These are phyloP conservation scores for Phymatocera aterrima DNA, from an alignment of 2,888 invertebrate genomes.

Conservation along the genomic window DNA sequence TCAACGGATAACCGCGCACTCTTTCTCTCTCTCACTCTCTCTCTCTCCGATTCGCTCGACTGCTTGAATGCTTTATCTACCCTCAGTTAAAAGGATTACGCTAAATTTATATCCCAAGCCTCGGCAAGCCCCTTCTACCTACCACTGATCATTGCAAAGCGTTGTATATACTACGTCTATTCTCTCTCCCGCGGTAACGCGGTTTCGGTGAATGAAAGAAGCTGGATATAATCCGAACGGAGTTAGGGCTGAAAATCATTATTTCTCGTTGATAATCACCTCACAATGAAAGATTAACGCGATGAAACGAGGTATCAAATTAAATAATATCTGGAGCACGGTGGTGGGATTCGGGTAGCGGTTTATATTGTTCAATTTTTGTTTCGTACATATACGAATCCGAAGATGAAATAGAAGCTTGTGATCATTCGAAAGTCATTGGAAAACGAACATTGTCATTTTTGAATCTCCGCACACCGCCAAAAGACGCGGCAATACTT, in stretches of 20 bases:
- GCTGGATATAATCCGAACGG: not conserved
- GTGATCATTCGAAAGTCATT: not conserved
- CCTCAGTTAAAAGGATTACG: conserved; percentile 43
- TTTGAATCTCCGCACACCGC: not conserved
- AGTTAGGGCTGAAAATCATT: not conserved
- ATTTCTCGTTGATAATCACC: not conserved
- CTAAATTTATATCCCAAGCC: conserved; percentile 32
- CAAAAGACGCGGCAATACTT: too few relatives aligned
- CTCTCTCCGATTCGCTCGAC: conserved; percentile 32
- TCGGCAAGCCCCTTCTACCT: not conserved
- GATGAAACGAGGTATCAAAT: not conserved
- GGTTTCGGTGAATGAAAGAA: not conserved
- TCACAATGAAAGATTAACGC: not conserved
- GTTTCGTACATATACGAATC: too few relatives aligned
- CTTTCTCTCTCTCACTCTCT: too few relatives aligned
- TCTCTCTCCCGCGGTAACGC: conserved; percentile 16
- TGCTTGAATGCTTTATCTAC: conserved; percentile 41
- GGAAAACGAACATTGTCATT: not conserved
- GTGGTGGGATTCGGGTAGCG: too few relatives aligned
- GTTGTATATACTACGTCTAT: not conserved
- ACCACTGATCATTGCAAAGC: conserved; percentile 37
- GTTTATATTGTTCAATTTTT: too few relatives aligned
- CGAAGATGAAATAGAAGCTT: not conserved
- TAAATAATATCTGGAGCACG: not conserved
- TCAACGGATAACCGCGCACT: conserved; percentile 39